A percentile compares a stretch with the other conserved stretches of the same genome.
Conservation (phyloP, 2,888 invertebrate species). For the Euclidia mi region DNA sequence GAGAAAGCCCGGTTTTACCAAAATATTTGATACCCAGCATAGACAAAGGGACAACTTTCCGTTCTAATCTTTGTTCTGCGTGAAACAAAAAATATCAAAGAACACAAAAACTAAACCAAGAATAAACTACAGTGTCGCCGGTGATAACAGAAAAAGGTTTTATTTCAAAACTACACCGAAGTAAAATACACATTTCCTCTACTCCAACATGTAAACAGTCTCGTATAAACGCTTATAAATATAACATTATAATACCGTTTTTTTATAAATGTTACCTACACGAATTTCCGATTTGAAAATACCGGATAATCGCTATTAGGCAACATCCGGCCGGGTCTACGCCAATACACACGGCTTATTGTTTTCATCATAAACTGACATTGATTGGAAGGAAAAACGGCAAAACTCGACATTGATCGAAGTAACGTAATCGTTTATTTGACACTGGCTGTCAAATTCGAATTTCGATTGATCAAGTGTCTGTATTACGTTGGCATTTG, state of each 20-base stretch:
- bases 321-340: slow-evolving; percentile 60
- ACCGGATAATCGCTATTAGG: slow-evolving; percentile 69
- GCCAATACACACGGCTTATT: slow-evolving; percentile 59
- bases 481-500: slow-evolving; percentile 9
- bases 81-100: too few relatives aligned
- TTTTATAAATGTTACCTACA: slow-evolving; percentile 41
- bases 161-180: too few relatives aligned
- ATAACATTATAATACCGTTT: slow-evolving; percentile 8
- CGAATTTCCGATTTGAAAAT: slow-evolving; percentile 66
- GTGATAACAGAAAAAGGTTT: too few relatives aligned
- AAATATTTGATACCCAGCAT: too few relatives aligned
- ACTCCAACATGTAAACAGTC: not conserved
- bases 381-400: slow-evolving; percentile 42
- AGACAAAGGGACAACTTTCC: too few relatives aligned
- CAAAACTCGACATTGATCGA: slow-evolving; percentile 45
- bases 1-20: too few relatives aligned
- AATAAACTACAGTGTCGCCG: too few relatives aligned
- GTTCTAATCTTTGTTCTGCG: too few relatives aligned
- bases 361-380: slow-evolving; percentile 52
- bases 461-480: slow-evolving; percentile 7
- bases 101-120: too few relatives aligned
- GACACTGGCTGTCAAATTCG: slow-evolving; percentile 13
- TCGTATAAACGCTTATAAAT: too few relatives aligned
- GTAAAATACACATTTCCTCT: not conserved
- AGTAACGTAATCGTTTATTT: slow-evolving; percentile 38